phyloP scores from a whole-genome alignment of 2,797 vertebrate species.

The Tokudaia muenninki region DNA sequence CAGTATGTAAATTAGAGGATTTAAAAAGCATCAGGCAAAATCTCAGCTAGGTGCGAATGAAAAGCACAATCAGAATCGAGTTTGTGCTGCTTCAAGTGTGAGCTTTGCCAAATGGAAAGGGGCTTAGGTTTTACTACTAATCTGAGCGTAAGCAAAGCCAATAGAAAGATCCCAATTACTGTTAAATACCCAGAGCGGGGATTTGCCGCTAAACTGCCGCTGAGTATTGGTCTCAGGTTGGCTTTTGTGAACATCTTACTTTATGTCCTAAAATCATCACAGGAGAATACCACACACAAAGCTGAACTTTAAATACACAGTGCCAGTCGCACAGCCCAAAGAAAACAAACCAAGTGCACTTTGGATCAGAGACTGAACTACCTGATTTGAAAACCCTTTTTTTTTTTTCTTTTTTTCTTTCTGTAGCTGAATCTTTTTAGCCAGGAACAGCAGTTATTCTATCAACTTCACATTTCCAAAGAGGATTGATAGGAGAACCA shows the following conservation, averaged over 20 bases:
- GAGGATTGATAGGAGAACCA: constrained; percentile 42
- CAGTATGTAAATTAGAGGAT: constrained; percentile 77
- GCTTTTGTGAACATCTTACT: constrained; percentile 79
- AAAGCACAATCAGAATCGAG: constrained; percentile 83
- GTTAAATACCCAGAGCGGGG: constrained; percentile 82
- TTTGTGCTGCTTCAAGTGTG: constrained; percentile 77
- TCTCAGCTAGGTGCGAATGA: constrained; percentile 78
- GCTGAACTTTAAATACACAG: constrained; percentile 80
- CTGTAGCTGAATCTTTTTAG: constrained; percentile 19
- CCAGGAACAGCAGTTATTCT: constrained; percentile 36
- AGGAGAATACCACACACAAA: constrained; percentile 66
- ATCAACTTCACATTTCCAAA: constrained; percentile 60
- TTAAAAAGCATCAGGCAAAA: constrained; percentile 85
- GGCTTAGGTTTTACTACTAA: constrained; percentile 84
- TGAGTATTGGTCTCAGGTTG: constrained; percentile 71
- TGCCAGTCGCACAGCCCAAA: constrained; percentile 40
- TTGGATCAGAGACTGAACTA: constrained; percentile 53
- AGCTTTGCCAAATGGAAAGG: constrained; percentile 84
- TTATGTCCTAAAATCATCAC: constrained; percentile 78
- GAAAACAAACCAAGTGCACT: constrained; percentile 64
- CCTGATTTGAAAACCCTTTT: constrained; percentile 46
- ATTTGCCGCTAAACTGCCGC: constrained; percentile 81
- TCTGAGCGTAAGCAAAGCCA: constrained; percentile 80
- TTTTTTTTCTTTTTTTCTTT: background rate
- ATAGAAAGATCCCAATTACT: constrained; percentile 84